phyloP scores from a whole-genome alignment of 2,113 vertebrate genomes.

The Antechinus flavipes region DNA sequence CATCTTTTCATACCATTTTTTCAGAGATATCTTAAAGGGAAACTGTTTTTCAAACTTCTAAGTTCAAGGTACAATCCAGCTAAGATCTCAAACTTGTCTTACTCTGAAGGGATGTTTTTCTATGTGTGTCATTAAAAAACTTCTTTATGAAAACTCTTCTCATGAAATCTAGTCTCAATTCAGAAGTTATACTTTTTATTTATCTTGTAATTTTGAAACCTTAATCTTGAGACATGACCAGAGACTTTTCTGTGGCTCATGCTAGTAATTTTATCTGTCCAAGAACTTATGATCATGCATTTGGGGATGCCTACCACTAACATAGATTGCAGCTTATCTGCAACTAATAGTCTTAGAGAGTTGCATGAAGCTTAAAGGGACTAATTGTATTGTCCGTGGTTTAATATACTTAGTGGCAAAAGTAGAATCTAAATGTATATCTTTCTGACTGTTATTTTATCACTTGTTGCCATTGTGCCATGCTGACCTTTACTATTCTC shows the following conservation, averaged over 20 bases:
- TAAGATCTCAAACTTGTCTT: not conserved
- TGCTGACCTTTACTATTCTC: not conserved
- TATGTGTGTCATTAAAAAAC: not conserved
- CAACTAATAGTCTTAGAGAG: not conserved
- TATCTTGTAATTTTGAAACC: not conserved
- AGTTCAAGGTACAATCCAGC: not conserved
- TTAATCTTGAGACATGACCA: conserved; percentile 1
- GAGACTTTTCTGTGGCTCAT: not conserved
- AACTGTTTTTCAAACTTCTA: not conserved
- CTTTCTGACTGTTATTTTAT: not conserved
- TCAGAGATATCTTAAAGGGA: not conserved
- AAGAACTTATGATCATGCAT: not conserved
- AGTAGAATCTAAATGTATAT: not conserved
- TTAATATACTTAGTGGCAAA: not conserved
- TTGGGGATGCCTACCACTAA: not conserved
- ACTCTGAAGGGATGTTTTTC: not conserved
- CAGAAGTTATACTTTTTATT: not conserved
- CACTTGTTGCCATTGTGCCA: not conserved
- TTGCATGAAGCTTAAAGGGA: not conserved
- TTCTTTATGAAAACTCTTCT: not conserved
- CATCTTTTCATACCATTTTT: not conserved
- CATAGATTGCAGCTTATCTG: not conserved
- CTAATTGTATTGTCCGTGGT: not conserved
- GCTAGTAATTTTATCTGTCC: not conserved
- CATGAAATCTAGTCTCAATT: not conserved